These are phyloP conservation scores for Stenopsyche tienmushanensis DNA, from an alignment of 1,140 invertebrate genomes.

Conservation along the genomic window DNA sequence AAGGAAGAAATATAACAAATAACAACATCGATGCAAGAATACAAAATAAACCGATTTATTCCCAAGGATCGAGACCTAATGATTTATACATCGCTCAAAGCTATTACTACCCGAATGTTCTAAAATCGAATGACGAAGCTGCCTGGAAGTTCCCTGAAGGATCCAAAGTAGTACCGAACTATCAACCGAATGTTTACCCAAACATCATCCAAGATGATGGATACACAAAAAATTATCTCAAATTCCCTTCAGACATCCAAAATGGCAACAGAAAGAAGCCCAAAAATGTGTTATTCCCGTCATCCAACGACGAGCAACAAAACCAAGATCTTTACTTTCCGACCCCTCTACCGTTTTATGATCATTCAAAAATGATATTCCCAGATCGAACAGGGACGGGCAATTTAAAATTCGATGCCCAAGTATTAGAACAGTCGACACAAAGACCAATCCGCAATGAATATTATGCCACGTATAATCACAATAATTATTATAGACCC, in stretches of 20 bases:
- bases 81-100: conserved; percentile 36
- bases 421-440: conserved; percentile 22
- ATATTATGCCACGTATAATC: neutral
- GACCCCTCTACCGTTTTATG: conserved; percentile 34
- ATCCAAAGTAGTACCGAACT: conserved; percentile 8
- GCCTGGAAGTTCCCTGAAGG: conserved; percentile 32
- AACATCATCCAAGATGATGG: conserved; percentile 19
- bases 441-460: conserved; percentile 27
- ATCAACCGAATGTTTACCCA: conserved; percentile 1
- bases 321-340: conserved; percentile 29
- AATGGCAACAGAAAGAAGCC: conserved; percentile 18
- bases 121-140: neutral
- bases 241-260: conserved; percentile 27
- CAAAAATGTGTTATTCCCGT: conserved; percentile 33
- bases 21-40: conserved; percentile 33
- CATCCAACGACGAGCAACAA: neutral
- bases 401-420: conserved; percentile 46
- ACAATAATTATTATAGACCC: conserved; percentile 13
- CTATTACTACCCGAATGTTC: conserved; percentile 20
- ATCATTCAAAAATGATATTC: conserved; percentile 46
- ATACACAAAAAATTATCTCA: conserved; percentile 15
- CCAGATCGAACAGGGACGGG: conserved; percentile 51
- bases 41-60: conserved; percentile 27
- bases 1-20: neutral
- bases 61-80: conserved; percentile 10